Base-by-base conservation (phyloP, 2,797 vertebrate species). In the Otolemur crassicaudatus region DNA sequence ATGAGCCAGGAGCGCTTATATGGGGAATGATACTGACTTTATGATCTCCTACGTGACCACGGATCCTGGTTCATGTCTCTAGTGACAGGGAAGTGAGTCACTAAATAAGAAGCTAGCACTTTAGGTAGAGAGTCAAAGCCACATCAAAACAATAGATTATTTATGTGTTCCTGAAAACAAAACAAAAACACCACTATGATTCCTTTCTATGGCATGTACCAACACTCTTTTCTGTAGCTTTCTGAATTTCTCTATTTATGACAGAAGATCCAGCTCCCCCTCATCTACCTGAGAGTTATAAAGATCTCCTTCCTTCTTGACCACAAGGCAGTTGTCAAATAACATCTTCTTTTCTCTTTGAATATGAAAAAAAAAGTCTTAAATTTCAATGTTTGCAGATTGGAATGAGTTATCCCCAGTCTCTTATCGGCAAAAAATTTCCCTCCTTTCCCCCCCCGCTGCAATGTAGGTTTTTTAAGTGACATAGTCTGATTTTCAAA, bases 401-500 rank as follows among this genome's bases (percentile, higher is more conserved):
- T 82, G 58, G 40, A 9, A 82, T 82, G 58, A 63, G n/a, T 94
- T 87, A 81, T 87, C 27, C 73, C 7, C 76, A 91, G 72, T 11
- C 25, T 96, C 29, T 85, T 53, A 53, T 25, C 87, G 34, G 70
- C 80, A 63, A 94, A 80, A 61, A 90, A 60, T 0, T 58, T 65
- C 5, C 34, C 25, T 65, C 70, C 31, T 81, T 37, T 69, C 73
- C 73, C 19, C n/a, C 12, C 79, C 40, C 40, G n/a, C n/a, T 43
- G 19, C 40, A 69, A 56, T 90, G n/a, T 11, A 69, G 34, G 75
- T 91, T 87, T 96, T 93, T 72, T 75, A 96, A 89, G 80, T 93
- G 84, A 81, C 69, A 56, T 61, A 34, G 53, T 94, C 29, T 95
- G 80, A 65, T 88, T 94, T 86, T 97, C 84, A 89, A 91, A 92